Base-by-base conservation (phyloP, 2,888 invertebrate genomes). In the Plemyria rubiginata region DNA sequence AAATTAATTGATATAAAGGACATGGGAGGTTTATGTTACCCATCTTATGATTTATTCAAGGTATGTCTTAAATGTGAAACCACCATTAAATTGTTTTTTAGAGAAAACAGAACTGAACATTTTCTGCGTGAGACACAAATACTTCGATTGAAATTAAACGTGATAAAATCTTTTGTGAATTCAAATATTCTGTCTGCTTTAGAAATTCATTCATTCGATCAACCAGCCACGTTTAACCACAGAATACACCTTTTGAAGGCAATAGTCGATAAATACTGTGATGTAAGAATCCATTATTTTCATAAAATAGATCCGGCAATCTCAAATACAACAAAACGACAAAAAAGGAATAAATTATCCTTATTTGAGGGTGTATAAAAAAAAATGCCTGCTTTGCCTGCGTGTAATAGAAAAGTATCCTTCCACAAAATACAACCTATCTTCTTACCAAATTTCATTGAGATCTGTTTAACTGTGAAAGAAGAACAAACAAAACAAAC, bases 11-110 rank as follows among this genome's bases (percentile, higher is more conserved):
- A 0, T 4, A 6, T 49, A 12, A 49, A 49, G 6, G 12, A 49
- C 5, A 49, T 49, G 48, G 48, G 48, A 0, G 48, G 48, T n/a
- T 29, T 49, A 49, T 49, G 48, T 49, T 49, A n/a, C 5, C 48
- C 48, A 0, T 29, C 48, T 2, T 7, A 49, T 29, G 48, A 49
- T 29, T 8, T 12, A 29, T 49, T 29, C n/a, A 29, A n/a, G 15
- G 9, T 45, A 45, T 45, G 45, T 15, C 1, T 15, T 4, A 45
- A 45, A 1, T 45, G 4, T 6, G 45, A 45, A 45, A 45, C 8
- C 0, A 8, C 15, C 6, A 2, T 45, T 13, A 45, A 45, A 15
- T n/a, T n/a, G n/a, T 29, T 29, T 6, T 29, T 29, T 29, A 29
- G 29, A 29, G 29, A 29, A 29, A 29, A 29, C 29, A 29, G 6